Evolutionary conservation across 2,113 vertebrate species (phyloP), one percentile per base, ranked within the genome.

Genomic region (Erinaceus europaeus): DNA sequence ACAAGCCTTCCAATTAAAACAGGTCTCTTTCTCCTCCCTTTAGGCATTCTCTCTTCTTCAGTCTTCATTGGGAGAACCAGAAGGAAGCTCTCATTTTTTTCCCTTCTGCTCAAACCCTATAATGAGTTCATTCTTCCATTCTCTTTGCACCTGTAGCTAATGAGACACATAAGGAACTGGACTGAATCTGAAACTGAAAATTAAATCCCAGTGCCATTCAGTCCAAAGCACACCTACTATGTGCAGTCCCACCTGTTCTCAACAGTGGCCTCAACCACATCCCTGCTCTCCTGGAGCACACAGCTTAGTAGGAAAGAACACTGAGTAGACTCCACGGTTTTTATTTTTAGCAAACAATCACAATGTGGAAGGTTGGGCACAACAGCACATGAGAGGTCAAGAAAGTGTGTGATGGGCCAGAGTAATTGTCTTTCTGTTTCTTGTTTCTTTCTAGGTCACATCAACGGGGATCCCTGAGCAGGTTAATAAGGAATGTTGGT

Each of bases 1-100:
- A 52, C 61, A 64, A n/a, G 38, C 65, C 48, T 87, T 91, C 87
- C 94, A 94, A 92, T 96, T 94, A 94, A 96, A 93, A 61, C 0
- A 61, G 68, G 85, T 32, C 86, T 76, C 80, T 79, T 76, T 78
- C 78, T 84, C 55, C 81, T 71, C 27, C 84, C 94, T 74, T 81
- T 52, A 27, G 91, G 91, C 90, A 5, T n/a, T 55, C 65, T 88
- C 89, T 79, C 13, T 2, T 94, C 90, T 92, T 86, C 27, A 6
- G 20, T 50, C 89, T 89, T 62, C 42, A 27, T 9, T 9, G 17
- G 27, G 62, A 52, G 20, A 32, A 14, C n/a, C 38, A 8, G n/a
- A 29, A 15, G 81, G 83, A n/a, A n/a, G 50, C 50, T 68, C 62
- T 29, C 9, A 4, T 12, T 27, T n/a, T 57, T 32, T 55, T 32